Percentiles rank a stretch among this genome's conserved stretches.
phyloP scores from a whole-genome alignment of 2,888 invertebrate species.

The Strigamia transsilvanica region DNA sequence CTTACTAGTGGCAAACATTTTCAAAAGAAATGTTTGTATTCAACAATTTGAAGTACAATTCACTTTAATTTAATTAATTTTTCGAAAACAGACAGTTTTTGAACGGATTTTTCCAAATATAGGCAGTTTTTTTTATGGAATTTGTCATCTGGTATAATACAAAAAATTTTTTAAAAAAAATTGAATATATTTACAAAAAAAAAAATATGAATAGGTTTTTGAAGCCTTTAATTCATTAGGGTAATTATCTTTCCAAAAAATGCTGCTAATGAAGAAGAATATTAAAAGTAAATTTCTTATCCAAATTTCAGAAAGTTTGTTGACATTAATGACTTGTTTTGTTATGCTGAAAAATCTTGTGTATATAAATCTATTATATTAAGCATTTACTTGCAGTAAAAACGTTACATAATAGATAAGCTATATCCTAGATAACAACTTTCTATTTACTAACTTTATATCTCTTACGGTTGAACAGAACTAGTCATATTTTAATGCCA shows the following conservation, averaged over 20 bases:
- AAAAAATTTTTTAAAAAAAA: neutral
- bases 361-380: neutral
- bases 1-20: too few species aligned
- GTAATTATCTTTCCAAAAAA: neutral
- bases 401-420: too few species aligned
- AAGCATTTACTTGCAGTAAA: too few species aligned
- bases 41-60: neutral
- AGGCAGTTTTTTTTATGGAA: too few species aligned
- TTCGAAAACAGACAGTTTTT: too few species aligned
- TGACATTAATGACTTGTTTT: slow-evolving; percentile 13
- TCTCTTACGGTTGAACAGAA: neutral
- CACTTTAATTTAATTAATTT: neutral
- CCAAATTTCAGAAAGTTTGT: slow-evolving; percentile 15
- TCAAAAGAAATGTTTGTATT: too few species aligned
- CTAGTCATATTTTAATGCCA: too few species aligned
- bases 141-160: too few species aligned
- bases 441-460: neutral
- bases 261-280: slow-evolving; percentile 13
- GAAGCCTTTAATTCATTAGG: slow-evolving; percentile 14
- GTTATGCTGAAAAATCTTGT: neutral
- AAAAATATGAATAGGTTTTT: neutral
- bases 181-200: neutral
- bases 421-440: neutral
- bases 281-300: slow-evolving; percentile 26
- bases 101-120: too few species aligned